phyloP scores from a whole-genome alignment of 1,140 invertebrate species.

The Camponotus pennsylvanicus region DNA sequence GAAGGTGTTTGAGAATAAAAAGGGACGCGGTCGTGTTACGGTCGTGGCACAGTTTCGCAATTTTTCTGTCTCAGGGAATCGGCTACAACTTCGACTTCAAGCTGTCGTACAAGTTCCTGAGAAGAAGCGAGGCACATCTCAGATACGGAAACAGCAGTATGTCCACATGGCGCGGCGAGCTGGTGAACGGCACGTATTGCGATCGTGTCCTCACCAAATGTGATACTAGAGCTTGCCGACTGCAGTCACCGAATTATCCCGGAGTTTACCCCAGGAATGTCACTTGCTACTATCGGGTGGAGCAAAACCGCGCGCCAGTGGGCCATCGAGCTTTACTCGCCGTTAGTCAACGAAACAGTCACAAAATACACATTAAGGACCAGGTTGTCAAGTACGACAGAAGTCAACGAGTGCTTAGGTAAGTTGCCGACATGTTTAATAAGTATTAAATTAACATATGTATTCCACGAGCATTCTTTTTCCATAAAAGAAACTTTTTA shows the following conservation, averaged over 20 bases:
- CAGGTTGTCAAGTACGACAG: slow-evolving; percentile 92
- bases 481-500: neutral
- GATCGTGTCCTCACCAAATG: slow-evolving; percentile 90
- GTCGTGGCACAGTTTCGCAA: neutral
- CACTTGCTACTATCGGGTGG: slow-evolving; percentile 93
- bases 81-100: slow-evolving; percentile 94
- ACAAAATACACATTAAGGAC: slow-evolving; percentile 93
- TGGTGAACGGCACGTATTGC: slow-evolving; percentile 91
- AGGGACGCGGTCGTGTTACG: neutral
- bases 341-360: slow-evolving; percentile 91
- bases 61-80: slow-evolving; percentile 87
- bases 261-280: slow-evolving; percentile 94
- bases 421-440: slow-evolving; percentile 67
- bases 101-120: slow-evolving; percentile 93
- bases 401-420: slow-evolving; percentile 91
- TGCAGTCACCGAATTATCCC: slow-evolving; percentile 95
- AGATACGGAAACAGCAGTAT: slow-evolving; percentile 92
- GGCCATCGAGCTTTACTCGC: slow-evolving; percentile 91
- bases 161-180: slow-evolving; percentile 90
- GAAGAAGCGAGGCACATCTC: slow-evolving; percentile 90
- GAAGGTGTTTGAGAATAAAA: slow-evolving; percentile 2
- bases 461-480: neutral
- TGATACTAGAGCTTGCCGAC: slow-evolving; percentile 88
- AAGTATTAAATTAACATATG: neutral
- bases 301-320: slow-evolving; percentile 89